Evolutionary conservation across 2,113 vertebrate species (phyloP).

Genomic region (Rhineura floridana): DNA sequence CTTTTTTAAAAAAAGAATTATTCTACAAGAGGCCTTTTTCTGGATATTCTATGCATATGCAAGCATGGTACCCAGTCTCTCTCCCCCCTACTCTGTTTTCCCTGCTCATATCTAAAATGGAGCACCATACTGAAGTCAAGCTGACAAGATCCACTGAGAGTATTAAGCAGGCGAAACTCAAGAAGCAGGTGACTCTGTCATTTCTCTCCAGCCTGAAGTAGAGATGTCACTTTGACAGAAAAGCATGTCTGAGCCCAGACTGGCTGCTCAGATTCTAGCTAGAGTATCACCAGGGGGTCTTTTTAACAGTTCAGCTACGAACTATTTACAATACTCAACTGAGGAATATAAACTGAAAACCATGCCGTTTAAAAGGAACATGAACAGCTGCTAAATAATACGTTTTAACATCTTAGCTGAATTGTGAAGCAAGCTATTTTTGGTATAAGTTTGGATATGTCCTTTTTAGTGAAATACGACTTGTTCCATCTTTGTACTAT

Average conservation of each 20-base stretch:
- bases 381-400: slow-evolving; percentile 30
- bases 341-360: slow-evolving; percentile 7
- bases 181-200: not conserved
- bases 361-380: slow-evolving; percentile 1
- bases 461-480: not conserved
- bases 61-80: not conserved
- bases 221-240: slow-evolving; percentile 21
- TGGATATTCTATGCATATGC: not conserved
- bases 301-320: slow-evolving; percentile 5
- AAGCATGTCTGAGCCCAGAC: not conserved
- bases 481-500: not conserved
- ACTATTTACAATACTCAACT: slow-evolving; percentile 5
- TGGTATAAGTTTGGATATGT: not conserved
- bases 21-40: not conserved
- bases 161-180: not conserved
- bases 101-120: not conserved
- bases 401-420: slow-evolving; percentile 8
- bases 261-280: not conserved
- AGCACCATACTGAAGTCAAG: not conserved
- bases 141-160: not conserved
- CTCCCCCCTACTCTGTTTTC: not conserved
- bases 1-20: not conserved
- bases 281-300: not conserved
- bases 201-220: slow-evolving; percentile 16
- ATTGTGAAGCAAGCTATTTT: not conserved